These are phyloP conservation scores for Panagrolaimus sp. DNA, from an alignment of 1,140 invertebrate genomes.

Conservation along the genomic window DNA sequence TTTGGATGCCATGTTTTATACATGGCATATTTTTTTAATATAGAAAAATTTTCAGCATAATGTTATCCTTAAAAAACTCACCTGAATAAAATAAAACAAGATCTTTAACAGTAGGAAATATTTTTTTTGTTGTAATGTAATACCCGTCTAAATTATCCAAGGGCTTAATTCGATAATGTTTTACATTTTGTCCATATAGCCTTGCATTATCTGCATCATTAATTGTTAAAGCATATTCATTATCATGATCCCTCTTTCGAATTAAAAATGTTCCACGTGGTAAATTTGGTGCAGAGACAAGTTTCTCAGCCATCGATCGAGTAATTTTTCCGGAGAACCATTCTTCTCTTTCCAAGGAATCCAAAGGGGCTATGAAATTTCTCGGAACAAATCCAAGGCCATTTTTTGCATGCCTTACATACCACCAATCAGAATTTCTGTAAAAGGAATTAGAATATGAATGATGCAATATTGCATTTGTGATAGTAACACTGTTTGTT, in stretches of 20 bases:
- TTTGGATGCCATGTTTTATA: no score
- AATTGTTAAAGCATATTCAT: conserved; percentile 83
- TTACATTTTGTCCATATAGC: conserved; percentile 64
- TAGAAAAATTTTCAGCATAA: no score
- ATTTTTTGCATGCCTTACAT: conserved; percentile 74
- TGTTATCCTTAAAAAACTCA: conserved; percentile 15
- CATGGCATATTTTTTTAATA: no score
- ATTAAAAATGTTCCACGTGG: conserved; percentile 91
- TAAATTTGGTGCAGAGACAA: conserved; percentile 81
- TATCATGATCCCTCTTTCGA: conserved; percentile 78
- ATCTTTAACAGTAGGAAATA: conserved; percentile 79
- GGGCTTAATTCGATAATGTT: conserved; percentile 74
- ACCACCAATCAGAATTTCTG: conserved; percentile 82
- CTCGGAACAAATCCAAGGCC: conserved; percentile 71
- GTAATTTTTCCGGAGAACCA: conserved; percentile 98
- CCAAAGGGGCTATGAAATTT: conserved; percentile 85
- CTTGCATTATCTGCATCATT: conserved; percentile 83
- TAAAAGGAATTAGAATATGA: no score
- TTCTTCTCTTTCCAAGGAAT: conserved; percentile 88
- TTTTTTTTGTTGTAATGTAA: conserved; percentile 84
- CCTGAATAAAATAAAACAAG: conserved; percentile 78
- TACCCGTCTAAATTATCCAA: conserved; percentile 62
- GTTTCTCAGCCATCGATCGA: conserved; percentile 88
- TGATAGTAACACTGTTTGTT: no score
- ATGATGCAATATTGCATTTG: no score